Evolutionary conservation across 2,113 vertebrate species (phyloP).

Genomic region (Etia nguti): DNA sequence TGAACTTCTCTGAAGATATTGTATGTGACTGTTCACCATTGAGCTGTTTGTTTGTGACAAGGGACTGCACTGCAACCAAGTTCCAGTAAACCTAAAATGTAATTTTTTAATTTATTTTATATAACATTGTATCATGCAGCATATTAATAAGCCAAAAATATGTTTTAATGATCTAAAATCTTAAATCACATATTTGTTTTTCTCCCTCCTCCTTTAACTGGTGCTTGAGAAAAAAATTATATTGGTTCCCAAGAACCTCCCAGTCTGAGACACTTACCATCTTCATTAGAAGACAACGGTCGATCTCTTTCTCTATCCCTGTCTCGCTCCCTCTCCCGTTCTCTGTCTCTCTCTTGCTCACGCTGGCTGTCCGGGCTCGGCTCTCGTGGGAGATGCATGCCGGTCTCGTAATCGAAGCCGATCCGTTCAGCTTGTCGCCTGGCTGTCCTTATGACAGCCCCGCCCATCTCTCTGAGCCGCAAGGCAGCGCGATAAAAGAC

Average conservation of each 20-base stretch:
- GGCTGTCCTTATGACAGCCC: constrained; percentile 82
- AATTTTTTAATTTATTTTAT: background rate
- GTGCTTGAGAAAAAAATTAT: background rate
- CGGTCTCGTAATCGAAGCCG: constrained; percentile 95
- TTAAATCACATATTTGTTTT: background rate
- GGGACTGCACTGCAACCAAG: background rate
- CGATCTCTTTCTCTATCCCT: constrained; percentile 52
- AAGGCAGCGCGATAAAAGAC: constrained; percentile 95
- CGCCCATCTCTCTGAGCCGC: constrained; percentile 89
- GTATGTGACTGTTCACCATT: background rate
- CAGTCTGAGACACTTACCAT: constrained; percentile 50
- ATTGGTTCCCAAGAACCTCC: background rate
- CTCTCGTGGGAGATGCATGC: constrained; percentile 89
- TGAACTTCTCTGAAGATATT: background rate
- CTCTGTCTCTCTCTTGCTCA: constrained; percentile 62
- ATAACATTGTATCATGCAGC: background rate
- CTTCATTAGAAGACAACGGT: constrained; percentile 66
- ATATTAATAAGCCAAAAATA: background rate
- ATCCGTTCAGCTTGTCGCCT: constrained; percentile 92
- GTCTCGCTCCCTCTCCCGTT: constrained; percentile 45
- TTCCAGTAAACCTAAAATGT: background rate
- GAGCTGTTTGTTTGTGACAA: background rate
- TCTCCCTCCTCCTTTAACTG: background rate
- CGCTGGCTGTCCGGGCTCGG: constrained; percentile 77
- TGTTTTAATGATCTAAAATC: background rate